These are phyloP conservation scores for Lithobates sylvaticus DNA, from an alignment of 2,797 vertebrate genomes.

Conservation along the genomic window DNA sequence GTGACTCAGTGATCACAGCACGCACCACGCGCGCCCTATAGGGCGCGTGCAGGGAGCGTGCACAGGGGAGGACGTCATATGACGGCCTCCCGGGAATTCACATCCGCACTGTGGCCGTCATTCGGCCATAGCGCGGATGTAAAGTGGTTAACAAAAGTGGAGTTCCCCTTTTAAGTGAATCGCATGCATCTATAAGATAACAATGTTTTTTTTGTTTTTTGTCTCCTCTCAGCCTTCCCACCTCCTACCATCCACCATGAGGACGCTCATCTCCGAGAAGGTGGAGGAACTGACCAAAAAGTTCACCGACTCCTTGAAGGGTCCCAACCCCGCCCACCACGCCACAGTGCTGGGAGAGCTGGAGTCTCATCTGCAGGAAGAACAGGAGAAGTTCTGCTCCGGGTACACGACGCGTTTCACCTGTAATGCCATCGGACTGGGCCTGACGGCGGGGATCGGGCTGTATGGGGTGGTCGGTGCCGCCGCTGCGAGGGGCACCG, in stretches of 20 bases:
- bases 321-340: not conserved
- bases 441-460: conserved; percentile 2
- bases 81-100: too few species aligned
- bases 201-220: too few species aligned
- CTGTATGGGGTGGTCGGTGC: conserved; percentile 28
- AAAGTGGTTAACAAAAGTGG: too few species aligned
- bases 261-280: conserved; percentile 9
- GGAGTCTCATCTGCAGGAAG: not conserved
- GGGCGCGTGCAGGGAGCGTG: too few species aligned
- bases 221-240: conserved; percentile 5
- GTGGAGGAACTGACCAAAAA: not conserved
- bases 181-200: too few species aligned
- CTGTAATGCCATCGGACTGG: not conserved
- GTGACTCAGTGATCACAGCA: too few species aligned
- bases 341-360: not conserved
- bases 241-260: conserved; percentile 26
- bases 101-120: too few species aligned
- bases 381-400: conserved; percentile 32
- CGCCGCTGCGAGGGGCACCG: conserved; percentile 18
- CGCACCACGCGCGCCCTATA: too few species aligned
- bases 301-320: conserved; percentile 6
- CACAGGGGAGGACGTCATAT: too few species aligned
- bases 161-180: too few species aligned
- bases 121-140: too few species aligned
- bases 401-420: conserved; percentile 25